These are phyloP conservation scores for Sebastes flavidus DNA, from an alignment of 2,797 vertebrate genomes.

Conservation along the genomic window DNA sequence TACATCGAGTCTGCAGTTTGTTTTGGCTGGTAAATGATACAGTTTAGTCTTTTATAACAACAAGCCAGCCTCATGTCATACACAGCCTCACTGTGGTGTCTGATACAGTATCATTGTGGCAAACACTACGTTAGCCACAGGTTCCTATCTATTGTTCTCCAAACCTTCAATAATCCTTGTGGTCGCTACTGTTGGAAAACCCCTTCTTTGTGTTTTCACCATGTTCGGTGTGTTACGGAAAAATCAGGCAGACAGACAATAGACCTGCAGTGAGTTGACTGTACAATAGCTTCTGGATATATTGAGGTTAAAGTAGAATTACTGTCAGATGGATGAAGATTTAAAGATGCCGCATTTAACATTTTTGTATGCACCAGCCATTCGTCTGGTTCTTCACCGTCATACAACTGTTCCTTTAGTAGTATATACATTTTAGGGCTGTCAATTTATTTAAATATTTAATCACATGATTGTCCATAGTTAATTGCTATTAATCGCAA, in stretches of 20 bases:
- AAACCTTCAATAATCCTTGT: conserved; percentile 27
- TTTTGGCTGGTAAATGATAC: not conserved
- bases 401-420: not conserved
- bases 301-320: not conserved
- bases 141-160: conserved; percentile 56
- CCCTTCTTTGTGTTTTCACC: conserved; percentile 46
- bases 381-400: not conserved
- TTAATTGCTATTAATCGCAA: too few relatives aligned
- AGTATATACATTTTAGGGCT: not conserved
- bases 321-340: not conserved
- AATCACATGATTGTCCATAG: too few relatives aligned
- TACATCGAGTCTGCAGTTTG: conserved; percentile 11
- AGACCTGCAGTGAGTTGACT: conserved; percentile 15
- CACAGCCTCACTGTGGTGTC: conserved; percentile 41
- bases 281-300: not conserved
- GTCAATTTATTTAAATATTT: too few relatives aligned
- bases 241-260: conserved; percentile 10
- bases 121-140: conserved; percentile 13
- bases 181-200: conserved; percentile 51
- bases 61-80: conserved; percentile 12
- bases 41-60: conserved; percentile 31
- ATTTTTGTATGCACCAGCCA: not conserved
- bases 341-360: not conserved
- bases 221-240: conserved; percentile 25
- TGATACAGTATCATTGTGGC: conserved; percentile 61